Percentiles rank a stretch among this genome's conserved stretches.
These are phyloP conservation scores for Drosophila dunni DNA, from an alignment of 1,140 invertebrate genomes.

Conservation along the genomic window DNA sequence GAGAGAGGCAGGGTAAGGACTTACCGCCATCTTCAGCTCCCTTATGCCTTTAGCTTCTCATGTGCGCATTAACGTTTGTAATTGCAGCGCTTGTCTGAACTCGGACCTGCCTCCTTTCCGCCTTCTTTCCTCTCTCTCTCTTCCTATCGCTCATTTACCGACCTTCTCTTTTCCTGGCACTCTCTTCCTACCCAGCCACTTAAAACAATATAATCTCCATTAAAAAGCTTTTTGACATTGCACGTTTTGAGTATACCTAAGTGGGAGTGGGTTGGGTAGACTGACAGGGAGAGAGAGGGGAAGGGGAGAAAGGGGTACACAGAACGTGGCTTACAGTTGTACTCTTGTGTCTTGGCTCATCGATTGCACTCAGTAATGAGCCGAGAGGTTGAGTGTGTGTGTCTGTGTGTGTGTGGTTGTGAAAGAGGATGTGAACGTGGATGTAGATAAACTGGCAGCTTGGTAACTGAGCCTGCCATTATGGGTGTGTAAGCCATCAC, in stretches of 20 bases:
- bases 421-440: neutral
- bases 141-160: neutral
- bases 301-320: neutral
- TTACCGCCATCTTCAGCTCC: neutral
- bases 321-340: too few species aligned
- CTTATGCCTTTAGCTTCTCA: neutral
- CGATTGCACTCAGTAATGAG: constrained; percentile 49
- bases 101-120: constrained; percentile 7
- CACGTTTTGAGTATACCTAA: constrained; percentile 30
- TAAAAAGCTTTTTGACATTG: constrained; percentile 83
- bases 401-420: neutral
- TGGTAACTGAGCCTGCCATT: constrained; percentile 43
- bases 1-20: neutral
- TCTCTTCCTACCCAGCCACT: constrained; percentile 56
- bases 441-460: constrained; percentile 10
- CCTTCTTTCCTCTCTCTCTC: neutral
- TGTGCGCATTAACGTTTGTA: constrained; percentile 78
- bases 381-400: neutral
- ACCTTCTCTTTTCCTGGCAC: neutral
- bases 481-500: neutral
- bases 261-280: too few species aligned
- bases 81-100: constrained; percentile 75
- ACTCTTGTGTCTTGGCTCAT: constrained; percentile 43
- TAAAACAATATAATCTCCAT: constrained; percentile 83
- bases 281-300: neutral